phyloP scores from a whole-genome alignment of 2,888 invertebrate genomes.

The Dinocampus coccinellae region DNA sequence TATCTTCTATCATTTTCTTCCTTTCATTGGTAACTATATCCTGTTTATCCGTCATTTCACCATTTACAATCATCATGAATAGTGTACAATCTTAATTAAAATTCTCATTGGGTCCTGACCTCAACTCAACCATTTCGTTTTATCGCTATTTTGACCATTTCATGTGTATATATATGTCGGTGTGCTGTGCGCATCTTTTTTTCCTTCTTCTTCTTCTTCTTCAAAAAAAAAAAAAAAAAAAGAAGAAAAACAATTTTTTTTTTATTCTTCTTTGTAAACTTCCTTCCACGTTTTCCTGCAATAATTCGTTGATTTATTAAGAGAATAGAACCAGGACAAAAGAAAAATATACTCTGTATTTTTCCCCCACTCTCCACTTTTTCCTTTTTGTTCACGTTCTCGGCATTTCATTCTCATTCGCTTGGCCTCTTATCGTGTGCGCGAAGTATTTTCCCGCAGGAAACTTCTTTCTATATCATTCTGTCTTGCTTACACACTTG shows the following conservation, averaged over 20 bases:
- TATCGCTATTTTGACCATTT: neutral
- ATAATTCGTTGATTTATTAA: constrained; percentile 20
- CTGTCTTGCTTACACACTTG: neutral
- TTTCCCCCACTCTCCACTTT: neutral
- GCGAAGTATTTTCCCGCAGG: constrained; percentile 27
- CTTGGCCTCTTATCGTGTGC: constrained; percentile 14
- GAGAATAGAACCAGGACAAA: constrained; percentile 6
- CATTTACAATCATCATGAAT: constrained; percentile 26
- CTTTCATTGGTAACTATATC: constrained; percentile 20
- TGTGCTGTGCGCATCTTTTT: neutral
- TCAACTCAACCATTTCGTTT: neutral
- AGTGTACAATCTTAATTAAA: constrained; percentile 12
- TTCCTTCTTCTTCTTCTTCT: neutral
- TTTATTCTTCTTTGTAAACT: neutral
- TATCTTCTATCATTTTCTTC: neutral
- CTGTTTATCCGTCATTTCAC: constrained; percentile 13
- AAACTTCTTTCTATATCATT: constrained; percentile 27
- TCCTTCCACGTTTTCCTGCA: neutral
- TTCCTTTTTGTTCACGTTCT: neutral
- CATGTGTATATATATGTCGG: neutral
- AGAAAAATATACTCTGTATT: constrained; percentile 3
- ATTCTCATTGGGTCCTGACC: constrained; percentile 11
- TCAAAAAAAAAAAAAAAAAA: too few species aligned
- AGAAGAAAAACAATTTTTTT: too few species aligned
- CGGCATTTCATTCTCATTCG: constrained; percentile 19